Base-by-base conservation (phyloP, 1,140 invertebrate species). In the Cydia fagiglandana region DNA sequence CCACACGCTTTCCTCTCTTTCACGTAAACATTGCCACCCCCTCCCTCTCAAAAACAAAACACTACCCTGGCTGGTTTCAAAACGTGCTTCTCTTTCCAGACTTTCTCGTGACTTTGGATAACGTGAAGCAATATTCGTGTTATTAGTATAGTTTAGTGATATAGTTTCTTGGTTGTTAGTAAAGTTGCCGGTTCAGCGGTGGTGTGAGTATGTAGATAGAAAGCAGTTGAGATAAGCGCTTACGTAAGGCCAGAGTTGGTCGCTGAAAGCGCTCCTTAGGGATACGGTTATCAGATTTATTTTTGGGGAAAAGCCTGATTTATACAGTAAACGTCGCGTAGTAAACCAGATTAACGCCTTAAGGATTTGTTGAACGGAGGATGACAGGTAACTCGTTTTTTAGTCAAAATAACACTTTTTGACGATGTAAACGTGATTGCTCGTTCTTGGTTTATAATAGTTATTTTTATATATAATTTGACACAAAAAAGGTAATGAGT, bases 51-150 rank as follows among this genome's bases (percentile, higher is more conserved):
- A 83, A 86, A 91, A 87, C 85, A 88, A 88, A 87, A 88, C 85
- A 87, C 86, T 85, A 87, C 85, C 89, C 88, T 86, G 89, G 89
- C 89, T 88, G 88, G 83, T 84, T 79, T 73, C 76, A 81, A 75
- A 81, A 82, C 79, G 78, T 77, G 80, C 64, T 75, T 78, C 82
- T 78, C 82, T 81, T 70, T 10, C 45, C 84, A 82, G 80, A 83
- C 81, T 77, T 75, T 74, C 83, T 79, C 83, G 78, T 73, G 73
- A 74, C 64, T 79, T 81, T 50, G 41, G 66, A 75, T 24, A 78
- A 73, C 68, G 50, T 75, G 79, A 85, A 86, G 87, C 86, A 88
- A 88, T 86, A 87, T 83, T 38, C 79, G 87, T 88, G 86, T 84
- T 87, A 83, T 79, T 84, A 84, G 76, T 83, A 47, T 85, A 70